phyloP scores from a whole-genome alignment of 2,113 vertebrate genomes.

The Barbus barbus region DNA sequence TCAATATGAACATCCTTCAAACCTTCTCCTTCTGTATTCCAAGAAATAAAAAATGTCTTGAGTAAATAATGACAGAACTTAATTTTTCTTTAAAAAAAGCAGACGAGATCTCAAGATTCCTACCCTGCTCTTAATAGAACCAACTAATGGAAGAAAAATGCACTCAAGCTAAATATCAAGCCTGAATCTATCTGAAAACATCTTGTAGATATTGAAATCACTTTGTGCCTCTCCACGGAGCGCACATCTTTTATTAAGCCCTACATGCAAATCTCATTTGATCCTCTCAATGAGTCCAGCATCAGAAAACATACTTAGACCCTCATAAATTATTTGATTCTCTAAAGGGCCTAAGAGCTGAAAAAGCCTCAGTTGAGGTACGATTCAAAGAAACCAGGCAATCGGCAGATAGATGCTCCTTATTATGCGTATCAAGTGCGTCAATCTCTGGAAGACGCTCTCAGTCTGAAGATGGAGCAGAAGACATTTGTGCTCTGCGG shows the following conservation, averaged over 20 bases:
- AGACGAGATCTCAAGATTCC: not conserved
- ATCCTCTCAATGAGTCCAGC: conserved; percentile 34
- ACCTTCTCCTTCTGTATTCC: not conserved
- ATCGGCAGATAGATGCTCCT: conserved; percentile 31
- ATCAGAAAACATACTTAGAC: conserved; percentile 38
- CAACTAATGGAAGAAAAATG: conserved; percentile 30
- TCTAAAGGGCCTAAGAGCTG: conserved; percentile 33
- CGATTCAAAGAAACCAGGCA: conserved; percentile 23
- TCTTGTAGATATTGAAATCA: conserved; percentile 42
- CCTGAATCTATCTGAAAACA: conserved; percentile 39
- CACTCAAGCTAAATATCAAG: conserved; percentile 44
- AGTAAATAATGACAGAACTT: not conserved
- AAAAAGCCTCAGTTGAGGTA: conserved; percentile 39
- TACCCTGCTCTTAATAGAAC: not conserved
- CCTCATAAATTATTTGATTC: conserved; percentile 50
- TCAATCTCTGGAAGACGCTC: conserved; percentile 45
- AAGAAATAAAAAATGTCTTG: not conserved
- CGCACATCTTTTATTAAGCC: not conserved
- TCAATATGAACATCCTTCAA: not conserved
- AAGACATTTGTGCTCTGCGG: conserved; percentile 18
- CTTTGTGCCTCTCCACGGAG: conserved; percentile 37
- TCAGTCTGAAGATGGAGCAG: conserved; percentile 36
- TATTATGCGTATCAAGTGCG: conserved; percentile 55
- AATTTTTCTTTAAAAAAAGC: not conserved
- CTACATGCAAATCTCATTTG: conserved; percentile 42